Evolutionary conservation across 1,140 invertebrate species (phyloP).

Genomic region (Chrysomallon squamiferum): DNA sequence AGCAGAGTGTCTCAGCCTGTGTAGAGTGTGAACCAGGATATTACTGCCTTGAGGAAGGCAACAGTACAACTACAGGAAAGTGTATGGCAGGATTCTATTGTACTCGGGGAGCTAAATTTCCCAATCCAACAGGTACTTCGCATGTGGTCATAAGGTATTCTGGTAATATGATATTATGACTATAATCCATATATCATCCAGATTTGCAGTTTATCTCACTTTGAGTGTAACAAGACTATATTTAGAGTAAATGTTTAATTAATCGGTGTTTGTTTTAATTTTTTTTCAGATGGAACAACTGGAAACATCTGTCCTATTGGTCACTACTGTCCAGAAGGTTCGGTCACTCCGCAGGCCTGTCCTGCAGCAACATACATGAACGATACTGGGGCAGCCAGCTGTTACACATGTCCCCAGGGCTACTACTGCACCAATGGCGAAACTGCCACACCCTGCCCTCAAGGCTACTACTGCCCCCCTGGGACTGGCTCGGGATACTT

Average conservation of each 20-base stretch:
- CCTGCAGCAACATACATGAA: conserved; percentile 54
- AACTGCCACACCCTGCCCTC: conserved; percentile 51
- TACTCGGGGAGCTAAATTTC: conserved; percentile 34
- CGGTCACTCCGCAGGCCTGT: conserved; percentile 32
- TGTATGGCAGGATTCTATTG: conserved; percentile 56
- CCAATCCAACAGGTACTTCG: conserved; percentile 51
- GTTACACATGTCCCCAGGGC: conserved; percentile 53
- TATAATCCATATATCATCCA: too few species aligned
- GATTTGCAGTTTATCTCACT: too few species aligned
- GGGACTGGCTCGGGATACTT: conserved; percentile 38
- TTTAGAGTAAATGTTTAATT: too few species aligned
- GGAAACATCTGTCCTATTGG: conserved; percentile 57
- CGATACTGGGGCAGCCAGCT: conserved; percentile 48
- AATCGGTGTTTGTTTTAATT: too few species aligned
- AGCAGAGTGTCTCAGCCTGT: conserved; percentile 32
- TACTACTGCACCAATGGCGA: conserved; percentile 47
- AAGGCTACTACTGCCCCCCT: conserved; percentile 52
- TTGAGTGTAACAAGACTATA: too few species aligned
- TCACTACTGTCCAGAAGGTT: conserved; percentile 52
- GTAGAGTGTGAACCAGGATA: conserved; percentile 40
- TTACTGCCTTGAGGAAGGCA: conserved; percentile 47
- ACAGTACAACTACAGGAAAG: conserved; percentile 34
- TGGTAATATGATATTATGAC: too few species aligned
- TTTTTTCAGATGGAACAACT: conserved; percentile 47
- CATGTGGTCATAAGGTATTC: too few species aligned